Evolutionary conservation across 1,140 invertebrate genomes (phyloP), one percentile per base, ranked within the genome.

Genomic region (Schlechtendalia chinensis): DNA sequence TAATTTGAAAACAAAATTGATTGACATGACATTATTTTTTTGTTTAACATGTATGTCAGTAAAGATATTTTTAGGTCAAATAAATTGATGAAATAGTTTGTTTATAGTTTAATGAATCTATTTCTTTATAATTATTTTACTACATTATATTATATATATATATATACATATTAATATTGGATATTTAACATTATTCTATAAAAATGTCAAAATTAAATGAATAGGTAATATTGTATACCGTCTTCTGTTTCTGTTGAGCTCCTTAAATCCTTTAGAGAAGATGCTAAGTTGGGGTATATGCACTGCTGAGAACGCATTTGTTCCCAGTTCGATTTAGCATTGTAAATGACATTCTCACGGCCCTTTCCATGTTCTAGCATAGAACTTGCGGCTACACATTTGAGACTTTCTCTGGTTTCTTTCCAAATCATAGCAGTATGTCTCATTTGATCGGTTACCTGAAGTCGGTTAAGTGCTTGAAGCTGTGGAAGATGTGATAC

Each of bases 281-380:
- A 47, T 17, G 79, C 56, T 47, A 69, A 67, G 22, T 32, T 82
- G 8, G 84, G 84, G 22, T 84, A 56, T 72, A 83, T 81, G 85
- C 88, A 86, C 88, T 88, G 90, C 86, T 91, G 91, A 12, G 90
- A 91, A 83, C 91, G 88, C 1, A 93, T 84, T 65, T 93, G 85
- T 85, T 94, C 92, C 92, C 93, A 94, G 83, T 93, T 93, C 4
- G 91, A 92, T 82, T 92, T 89, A 1, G 92, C 93, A 85, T 94
- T 94, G 45, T 91, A 91, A 79, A 94, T 93, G 2, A 93, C 90
- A 85, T 93, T 91, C 83, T 93, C 92, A 5, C 92, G 86, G 1
- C 89, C 80, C 10, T 81, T 79, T 14, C 58, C 75, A 86, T 58
- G 24, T 14, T 79, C 75, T 14, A 39, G 39, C 6, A 63, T n/a